Base-by-base conservation (phyloP, 2,797 vertebrate species). In the Lithobates sylvaticus region DNA sequence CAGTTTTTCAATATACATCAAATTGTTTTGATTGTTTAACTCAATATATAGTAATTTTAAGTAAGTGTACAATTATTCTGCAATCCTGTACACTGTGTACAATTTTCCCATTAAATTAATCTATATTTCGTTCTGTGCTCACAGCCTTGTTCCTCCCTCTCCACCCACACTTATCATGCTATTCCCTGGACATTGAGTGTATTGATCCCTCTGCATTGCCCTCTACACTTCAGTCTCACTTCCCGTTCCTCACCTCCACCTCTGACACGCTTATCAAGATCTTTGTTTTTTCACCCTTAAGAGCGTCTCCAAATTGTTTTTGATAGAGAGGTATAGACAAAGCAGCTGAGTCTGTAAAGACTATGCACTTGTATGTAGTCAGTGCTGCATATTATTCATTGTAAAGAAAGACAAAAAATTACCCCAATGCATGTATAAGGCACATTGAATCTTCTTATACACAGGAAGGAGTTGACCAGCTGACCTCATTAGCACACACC, bases 161-260 rank as follows among this genome's bases (percentile, higher is more conserved):
- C 67, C 79, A 50, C 44, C 4, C 34, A 9, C 23, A 71, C 27
- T 58, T 29, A 81, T 27, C 42, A 29, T 32, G 44, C 47, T 26
- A 61, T 81, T 71, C 79, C 68, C 47, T 61, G 47, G 68, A 58
- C 34, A 81, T 54, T 36, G 29, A 39, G 13, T n/a, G n/a, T 81
- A 80, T 80, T 71, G 78, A 80, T 80, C 26, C 67, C 42, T 50
- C 39, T 10, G 23, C 42, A 70, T 44, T 58, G 78, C 42, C 67
- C 78, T 81, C 29, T 50, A n/a, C 78, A 42, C 79, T 71, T 81
- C 79, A 72, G 70, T 81, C 68, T 81, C 36, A 71, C 68, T 69
- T 81, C 47, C 68, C 70, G 21, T 81, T 21, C 47, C 47, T 72
- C 29, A 72, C 68, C 79, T 61, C 69, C 70, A 50, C 36, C 68